Evolutionary conservation across 1,140 invertebrate genomes (phyloP).

Genomic region (Elysia chlorotica): DNA sequence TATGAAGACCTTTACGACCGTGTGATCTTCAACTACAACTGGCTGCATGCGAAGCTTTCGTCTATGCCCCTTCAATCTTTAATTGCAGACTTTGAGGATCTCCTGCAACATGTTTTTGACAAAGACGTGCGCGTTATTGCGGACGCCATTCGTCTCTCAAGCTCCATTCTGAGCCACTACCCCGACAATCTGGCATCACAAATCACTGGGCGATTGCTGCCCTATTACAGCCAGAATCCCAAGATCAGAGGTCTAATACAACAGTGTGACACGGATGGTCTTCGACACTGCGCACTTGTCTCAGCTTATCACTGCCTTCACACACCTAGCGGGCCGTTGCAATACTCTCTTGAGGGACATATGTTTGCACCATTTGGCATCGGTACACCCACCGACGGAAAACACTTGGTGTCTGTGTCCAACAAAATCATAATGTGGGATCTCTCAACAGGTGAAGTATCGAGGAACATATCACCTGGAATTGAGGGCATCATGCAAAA

Average conservation of each 20-base stretch:
- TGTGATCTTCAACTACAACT: constrained; percentile 91
- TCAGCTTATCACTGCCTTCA: constrained; percentile 95
- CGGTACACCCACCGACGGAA: constrained; percentile 86
- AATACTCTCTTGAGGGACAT: constrained; percentile 97
- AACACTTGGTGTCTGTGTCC: constrained; percentile 94
- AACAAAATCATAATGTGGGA: constrained; percentile 98
- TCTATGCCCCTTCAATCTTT: constrained; percentile 91
- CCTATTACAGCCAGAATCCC: constrained; percentile 62
- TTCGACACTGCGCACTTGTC: constrained; percentile 85
- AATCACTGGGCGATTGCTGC: constrained; percentile 87
- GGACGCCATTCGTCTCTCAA: constrained; percentile 85
- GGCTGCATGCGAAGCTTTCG: constrained; percentile 94
- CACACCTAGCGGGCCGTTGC: constrained; percentile 95
- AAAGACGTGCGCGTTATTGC: constrained; percentile 92
- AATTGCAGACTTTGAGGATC: constrained; percentile 94
- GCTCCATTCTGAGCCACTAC: constrained; percentile 74
- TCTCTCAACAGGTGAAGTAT: constrained; percentile 65
- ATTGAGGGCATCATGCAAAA: constrained; percentile 93
- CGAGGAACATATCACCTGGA: constrained; percentile 77
- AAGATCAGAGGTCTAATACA: constrained; percentile 84
- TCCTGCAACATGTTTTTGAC: constrained; percentile 75
- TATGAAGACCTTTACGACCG: constrained; percentile 92
- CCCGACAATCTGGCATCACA: constrained; percentile 97
- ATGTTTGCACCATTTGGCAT: constrained; percentile 96
- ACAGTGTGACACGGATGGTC: constrained; percentile 84